phyloP scores from a whole-genome alignment of 2,888 invertebrate genomes.

The Physocephala rufipes region DNA sequence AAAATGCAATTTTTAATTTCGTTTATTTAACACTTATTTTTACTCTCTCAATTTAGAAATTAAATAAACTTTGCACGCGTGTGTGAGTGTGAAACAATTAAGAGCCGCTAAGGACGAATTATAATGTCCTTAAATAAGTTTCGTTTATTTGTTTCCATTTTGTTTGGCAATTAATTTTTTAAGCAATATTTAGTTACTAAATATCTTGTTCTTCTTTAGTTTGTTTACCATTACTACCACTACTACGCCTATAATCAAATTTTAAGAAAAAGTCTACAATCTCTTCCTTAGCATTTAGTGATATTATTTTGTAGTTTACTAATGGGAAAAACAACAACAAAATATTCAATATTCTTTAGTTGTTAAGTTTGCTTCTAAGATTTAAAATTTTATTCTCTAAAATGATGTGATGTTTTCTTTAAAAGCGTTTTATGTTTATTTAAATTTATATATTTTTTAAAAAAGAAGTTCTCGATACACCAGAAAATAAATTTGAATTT shows the following conservation, averaged over 20 bases:
- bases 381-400: constrained; percentile 14
- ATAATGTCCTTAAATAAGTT: not conserved
- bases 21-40: constrained; percentile 11
- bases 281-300: constrained; percentile 21
- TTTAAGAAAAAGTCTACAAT: constrained; percentile 7
- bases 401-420: constrained; percentile 28
- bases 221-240: constrained; percentile 19
- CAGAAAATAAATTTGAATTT: constrained; percentile 12
- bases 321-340: not conserved
- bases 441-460: not conserved
- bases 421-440: constrained; percentile 11
- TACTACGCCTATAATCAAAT: constrained; percentile 10
- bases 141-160: constrained; percentile 11
- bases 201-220: constrained; percentile 21
- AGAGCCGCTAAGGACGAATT: constrained; percentile 23
- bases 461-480: too few relatives aligned
- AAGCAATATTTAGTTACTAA: not conserved
- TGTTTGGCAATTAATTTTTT: constrained; percentile 10
- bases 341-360: not conserved
- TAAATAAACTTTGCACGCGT: not conserved
- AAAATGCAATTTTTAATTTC: constrained; percentile 25
- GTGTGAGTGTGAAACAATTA: constrained; percentile 11
- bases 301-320: constrained; percentile 18
- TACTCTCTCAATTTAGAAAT: not conserved
- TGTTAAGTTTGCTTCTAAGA: constrained; percentile 13